Evolutionary conservation across 1,140 invertebrate species (phyloP), one percentile per base, ranked within the genome.

Genomic region (Halesus radiatus): DNA sequence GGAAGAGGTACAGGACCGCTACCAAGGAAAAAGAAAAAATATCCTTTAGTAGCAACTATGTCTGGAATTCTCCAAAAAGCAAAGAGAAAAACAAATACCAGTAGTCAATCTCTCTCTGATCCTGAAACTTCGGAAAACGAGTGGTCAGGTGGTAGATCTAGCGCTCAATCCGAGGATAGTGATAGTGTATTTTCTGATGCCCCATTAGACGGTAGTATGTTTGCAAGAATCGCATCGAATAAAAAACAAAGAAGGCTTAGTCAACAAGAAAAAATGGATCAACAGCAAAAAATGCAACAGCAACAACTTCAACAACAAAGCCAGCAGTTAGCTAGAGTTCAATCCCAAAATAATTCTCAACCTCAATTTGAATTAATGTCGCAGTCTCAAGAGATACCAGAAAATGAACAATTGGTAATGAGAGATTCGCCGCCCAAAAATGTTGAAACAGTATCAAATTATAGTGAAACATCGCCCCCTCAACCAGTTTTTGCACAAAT

Each of bases 31-130:
- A 95, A 94, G 88, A 95, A 95, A 86, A 95, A 94, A 84, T 94
- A 95, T 85, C 92, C 92, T 16, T 88, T 96, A 52, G 94, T 95
- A 1, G 94, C 94, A 0, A 95, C 94, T 0, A 93, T 96, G 84
- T 95, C 94, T 0, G 94, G 94, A 8, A 92, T 96, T 84, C 87
- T 96, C 37, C 94, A 95, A 86, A 95, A 95, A 89, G 94, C 94
- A 0, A 94, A 94, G 87, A 87, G 93, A 84, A 92, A 92, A 88
- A 91, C 90, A 52, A 87, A 89, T 84, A 88, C 89, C 32, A 90
- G 88, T 81, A 87, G 90, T 79, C 92, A 92, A 82, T 94, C 93
- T 0, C 83, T 94, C 32, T 95, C 94, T 7, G 94, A 95, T 87
- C 93, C 94, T 3, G 94, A 95, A 87, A 94, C 94, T 58, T 95